Base-by-base conservation (phyloP, 2,888 invertebrate genomes). In the Ormyrus labotus region DNA sequence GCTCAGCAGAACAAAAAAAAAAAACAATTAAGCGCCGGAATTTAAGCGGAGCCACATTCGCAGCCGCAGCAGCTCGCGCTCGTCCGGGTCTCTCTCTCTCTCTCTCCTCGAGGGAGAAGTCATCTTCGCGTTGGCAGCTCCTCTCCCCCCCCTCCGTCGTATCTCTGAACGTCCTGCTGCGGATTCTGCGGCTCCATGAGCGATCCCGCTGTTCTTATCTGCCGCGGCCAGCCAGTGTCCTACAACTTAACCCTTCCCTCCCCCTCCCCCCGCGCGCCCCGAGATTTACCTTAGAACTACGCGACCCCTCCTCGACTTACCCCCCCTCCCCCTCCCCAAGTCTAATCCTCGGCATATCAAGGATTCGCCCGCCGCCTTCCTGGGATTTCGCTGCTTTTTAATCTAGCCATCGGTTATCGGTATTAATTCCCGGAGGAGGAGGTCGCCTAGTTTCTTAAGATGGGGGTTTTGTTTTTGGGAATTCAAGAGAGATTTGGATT, bases 161-260 rank as follows among this genome's bases (percentile, higher is more conserved):
- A 51, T 67, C 58, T 78, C 78, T 68, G 80, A 85, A 83, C 63
- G 72, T 85, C 84, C 84, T 87, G 84, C 86, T 83, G 83, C 82
- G 87, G 87, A 88, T 88, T 87, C 87, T 87, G 87, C 84, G 88
- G 88, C 86, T 87, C 85, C 82, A 83, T 84, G 85, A 84, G 84
- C 84, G 85, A 85, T 85, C 85, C 85, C 85, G 84, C 83, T 60
- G 84, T 87, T 87, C 89, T 90, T 90, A 90, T 90, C 90, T 87
- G 85, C 84, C 85, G 84, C 85, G 87, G 85, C 89, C 89, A 90
- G 89, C 87, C 87, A 85, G 84, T 87, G 87, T 87, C 88, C 88
- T 88, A 87, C 89, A 88, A 90, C 87, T 89, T 88, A 90, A 89
- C 90, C 89, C 90, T 89, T 90, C 65, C 68, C 74, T 81, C 81